A percentile compares a stretch with the other conserved stretches of the same genome.
phyloP scores from a whole-genome alignment of 2,888 invertebrate genomes.

The Xestobium rufovillosum region DNA sequence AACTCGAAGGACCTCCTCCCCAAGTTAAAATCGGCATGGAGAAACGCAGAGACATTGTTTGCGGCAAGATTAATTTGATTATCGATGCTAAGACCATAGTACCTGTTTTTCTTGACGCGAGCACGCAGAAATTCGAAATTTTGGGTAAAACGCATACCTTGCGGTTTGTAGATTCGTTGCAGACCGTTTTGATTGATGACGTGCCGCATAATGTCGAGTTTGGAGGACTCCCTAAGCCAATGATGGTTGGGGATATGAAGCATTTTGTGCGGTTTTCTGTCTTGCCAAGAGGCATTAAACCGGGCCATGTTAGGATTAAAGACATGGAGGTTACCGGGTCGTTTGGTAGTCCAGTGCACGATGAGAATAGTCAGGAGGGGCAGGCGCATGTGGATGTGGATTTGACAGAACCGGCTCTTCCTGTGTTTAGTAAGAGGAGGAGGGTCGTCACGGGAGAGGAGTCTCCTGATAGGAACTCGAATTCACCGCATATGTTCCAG shows the following conservation, averaged over 20 bases:
- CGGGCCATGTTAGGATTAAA: conserved; percentile 61
- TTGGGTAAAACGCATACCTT: conserved; percentile 66
- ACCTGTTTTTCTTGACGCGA: conserved; percentile 76
- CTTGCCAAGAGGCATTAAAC: conserved; percentile 63
- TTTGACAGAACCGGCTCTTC: conserved; percentile 33
- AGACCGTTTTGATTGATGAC: conserved; percentile 72
- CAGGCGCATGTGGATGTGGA: conserved; percentile 19
- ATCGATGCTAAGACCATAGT: conserved; percentile 72
- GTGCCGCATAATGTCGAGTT: conserved; percentile 72
- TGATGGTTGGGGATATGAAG: conserved; percentile 64
- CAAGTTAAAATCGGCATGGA: conserved; percentile 83
- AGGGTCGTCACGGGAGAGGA: conserved; percentile 24
- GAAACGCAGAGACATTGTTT: conserved; percentile 72
- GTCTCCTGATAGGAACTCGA: conserved; percentile 37
- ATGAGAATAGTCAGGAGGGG: conserved; percentile 31
- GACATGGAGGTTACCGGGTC: conserved; percentile 59
- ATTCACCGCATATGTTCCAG: conserved; percentile 36
- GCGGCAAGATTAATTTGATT: conserved; percentile 77
- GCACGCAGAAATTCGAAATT: conserved; percentile 70
- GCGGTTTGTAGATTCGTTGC: conserved; percentile 71
- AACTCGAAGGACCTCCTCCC: conserved; percentile 85
- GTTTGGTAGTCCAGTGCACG: conserved; percentile 12
- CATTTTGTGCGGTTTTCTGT: conserved; percentile 76
- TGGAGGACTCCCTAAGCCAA: conserved; percentile 75
- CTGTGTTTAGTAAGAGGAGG: conserved; percentile 23